Evolutionary conservation across 2,888 invertebrate species (phyloP).

Genomic region (Macroteleia sp.): DNA sequence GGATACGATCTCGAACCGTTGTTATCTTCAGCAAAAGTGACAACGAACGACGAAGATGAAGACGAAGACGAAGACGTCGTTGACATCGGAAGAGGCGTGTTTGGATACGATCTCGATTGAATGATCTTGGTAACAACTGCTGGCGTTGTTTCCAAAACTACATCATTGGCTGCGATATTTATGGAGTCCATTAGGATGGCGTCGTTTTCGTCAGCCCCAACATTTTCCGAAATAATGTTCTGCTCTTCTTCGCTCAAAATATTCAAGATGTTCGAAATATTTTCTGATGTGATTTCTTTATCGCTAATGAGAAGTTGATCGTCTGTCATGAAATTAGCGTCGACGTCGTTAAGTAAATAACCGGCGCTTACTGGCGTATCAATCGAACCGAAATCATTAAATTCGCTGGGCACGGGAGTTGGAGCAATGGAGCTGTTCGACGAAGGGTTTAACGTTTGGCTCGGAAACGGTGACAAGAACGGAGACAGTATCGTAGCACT

Average conservation of each 20-base stretch:
- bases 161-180: conserved; percentile 70
- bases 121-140: conserved; percentile 76
- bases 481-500: conserved; percentile 79
- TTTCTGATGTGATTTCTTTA: conserved; percentile 85
- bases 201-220: conserved; percentile 69
- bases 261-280: conserved; percentile 88
- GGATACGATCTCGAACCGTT: conserved; percentile 89
- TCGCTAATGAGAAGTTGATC: conserved; percentile 79
- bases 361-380: conserved; percentile 86
- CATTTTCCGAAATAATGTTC: conserved; percentile 72
- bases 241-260: conserved; percentile 84
- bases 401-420: conserved; percentile 89
- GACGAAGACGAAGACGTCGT: conserved; percentile 56
- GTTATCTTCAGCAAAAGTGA: conserved; percentile 77
- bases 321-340: conserved; percentile 77
- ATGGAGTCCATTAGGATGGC: conserved; percentile 72
- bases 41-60: conserved; percentile 67
- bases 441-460: conserved; percentile 81
- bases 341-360: conserved; percentile 78
- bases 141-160: conserved; percentile 72
- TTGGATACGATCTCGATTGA: conserved; percentile 82
- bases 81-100: conserved; percentile 80
- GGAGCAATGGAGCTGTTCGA: conserved; percentile 88
- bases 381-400: conserved; percentile 88
- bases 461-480: conserved; percentile 72